phyloP scores from a whole-genome alignment of 2,113 vertebrate species.

The Sceloporus tristichus region DNA sequence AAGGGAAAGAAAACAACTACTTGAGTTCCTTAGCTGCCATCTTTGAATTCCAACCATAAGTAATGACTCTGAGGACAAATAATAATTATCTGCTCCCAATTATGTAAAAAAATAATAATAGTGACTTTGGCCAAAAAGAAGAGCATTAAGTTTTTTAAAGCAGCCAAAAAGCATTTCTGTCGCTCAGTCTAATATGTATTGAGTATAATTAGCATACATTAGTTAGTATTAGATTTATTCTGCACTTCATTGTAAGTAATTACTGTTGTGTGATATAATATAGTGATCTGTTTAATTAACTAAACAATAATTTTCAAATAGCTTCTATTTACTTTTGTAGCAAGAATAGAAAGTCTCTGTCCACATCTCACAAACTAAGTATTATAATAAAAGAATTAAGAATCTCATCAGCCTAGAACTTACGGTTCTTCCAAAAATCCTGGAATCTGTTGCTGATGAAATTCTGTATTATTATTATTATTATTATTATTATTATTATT shows the following conservation, averaged over 20 bases:
- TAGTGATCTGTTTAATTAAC: background rate
- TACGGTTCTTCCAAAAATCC: too few species aligned
- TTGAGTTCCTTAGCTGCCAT: background rate
- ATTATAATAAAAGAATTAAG: too few species aligned
- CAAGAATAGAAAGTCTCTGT: background rate
- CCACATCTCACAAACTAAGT: background rate
- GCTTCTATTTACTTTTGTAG: background rate
- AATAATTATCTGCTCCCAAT: background rate
- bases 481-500: too few species aligned
- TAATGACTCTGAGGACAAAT: background rate
- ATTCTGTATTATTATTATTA: too few species aligned
- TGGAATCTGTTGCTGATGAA: too few species aligned
- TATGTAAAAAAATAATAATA: background rate
- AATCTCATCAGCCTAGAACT: too few species aligned
- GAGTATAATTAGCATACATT: background rate
- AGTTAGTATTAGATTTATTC: conserved; percentile 9
- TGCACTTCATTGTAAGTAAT: background rate
- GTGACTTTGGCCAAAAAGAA: background rate
- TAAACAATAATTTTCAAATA: background rate
- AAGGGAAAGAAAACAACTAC: conserved; percentile 8
- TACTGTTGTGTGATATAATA: background rate
- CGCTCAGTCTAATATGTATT: background rate
- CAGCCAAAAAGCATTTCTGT: conserved; percentile 21
- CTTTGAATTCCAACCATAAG: background rate
- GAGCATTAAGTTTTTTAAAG: background rate